These are phyloP conservation scores for Phenganax stokvisi DNA, from an alignment of 92 coral and sea anemone species.

Conservation along the genomic window DNA sequence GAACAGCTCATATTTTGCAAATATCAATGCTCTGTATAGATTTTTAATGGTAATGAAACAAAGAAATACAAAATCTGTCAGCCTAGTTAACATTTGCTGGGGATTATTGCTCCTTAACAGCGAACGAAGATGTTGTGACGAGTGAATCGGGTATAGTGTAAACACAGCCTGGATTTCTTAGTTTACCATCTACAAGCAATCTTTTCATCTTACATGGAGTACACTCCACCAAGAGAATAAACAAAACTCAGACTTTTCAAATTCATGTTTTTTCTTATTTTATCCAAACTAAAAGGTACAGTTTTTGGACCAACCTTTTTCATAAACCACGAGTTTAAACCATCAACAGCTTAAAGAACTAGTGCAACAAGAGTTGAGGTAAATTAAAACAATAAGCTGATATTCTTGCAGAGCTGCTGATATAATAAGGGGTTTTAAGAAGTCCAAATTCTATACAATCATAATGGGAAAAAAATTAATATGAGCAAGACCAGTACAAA, in stretches of 20 bases:
- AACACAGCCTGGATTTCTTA: no score
- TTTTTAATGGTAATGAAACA: no score
- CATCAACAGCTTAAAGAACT: not conserved
- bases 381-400: slow-evolving; percentile 12
- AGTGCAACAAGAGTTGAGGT: not conserved
- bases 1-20: no score
- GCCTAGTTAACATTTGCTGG: no score
- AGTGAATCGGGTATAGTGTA: no score
- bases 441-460: slow-evolving; percentile 31
- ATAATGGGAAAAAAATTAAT: slow-evolving; percentile 11
- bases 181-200: no score
- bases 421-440: not conserved
- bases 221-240: not conserved
- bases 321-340: not conserved
- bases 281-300: slow-evolving; percentile 11
- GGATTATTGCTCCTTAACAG: no score
- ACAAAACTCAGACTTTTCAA: not conserved
- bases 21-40: no score
- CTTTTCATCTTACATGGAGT: not conserved
- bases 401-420: not conserved
- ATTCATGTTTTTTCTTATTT: not conserved
- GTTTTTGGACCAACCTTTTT: slow-evolving; percentile 4
- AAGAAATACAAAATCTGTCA: no score
- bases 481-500: not conserved
- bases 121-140: no score